Evolutionary conservation across 2,113 vertebrate genomes (phyloP).

Genomic region (Pelecanus crispus): DNA sequence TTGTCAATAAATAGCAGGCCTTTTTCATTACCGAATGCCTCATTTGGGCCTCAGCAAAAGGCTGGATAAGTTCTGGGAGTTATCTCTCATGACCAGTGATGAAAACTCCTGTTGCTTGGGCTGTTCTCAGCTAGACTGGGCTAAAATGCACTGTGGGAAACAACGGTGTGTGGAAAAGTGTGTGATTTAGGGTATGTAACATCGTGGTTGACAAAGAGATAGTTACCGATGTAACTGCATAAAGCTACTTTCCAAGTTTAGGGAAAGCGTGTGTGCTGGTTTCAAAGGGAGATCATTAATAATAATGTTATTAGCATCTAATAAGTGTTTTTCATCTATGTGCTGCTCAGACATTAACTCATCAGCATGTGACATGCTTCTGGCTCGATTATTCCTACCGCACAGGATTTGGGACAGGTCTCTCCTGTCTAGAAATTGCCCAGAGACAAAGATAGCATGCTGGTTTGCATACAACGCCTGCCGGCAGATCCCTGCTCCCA

Average conservation of each 20-base stretch:
- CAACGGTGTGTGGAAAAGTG: neutral
- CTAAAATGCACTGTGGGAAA: neutral
- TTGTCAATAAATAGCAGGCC: neutral
- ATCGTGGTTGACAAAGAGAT: neutral
- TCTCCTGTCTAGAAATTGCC: constrained; percentile 1
- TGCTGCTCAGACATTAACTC: neutral
- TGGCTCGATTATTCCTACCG: neutral
- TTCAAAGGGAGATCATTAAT: neutral
- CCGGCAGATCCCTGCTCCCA: neutral
- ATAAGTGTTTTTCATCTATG: neutral
- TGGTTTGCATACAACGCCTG: neutral
- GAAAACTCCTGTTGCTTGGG: neutral
- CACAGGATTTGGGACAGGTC: constrained; percentile 8
- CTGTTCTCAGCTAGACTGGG: neutral
- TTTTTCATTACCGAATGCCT: neutral
- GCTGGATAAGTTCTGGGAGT: neutral
- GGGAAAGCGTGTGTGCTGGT: neutral
- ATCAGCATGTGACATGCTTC: neutral
- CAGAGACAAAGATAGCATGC: neutral
- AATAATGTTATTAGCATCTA: neutral
- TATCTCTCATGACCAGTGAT: neutral
- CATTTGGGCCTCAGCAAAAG: neutral
- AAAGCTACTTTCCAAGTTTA: neutral
- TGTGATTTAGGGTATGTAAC: neutral
- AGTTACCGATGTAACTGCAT: neutral